Evolutionary conservation across 1,140 invertebrate species (phyloP), one percentile per base, ranked within the genome.

Genomic region (Tetranychus urticae): DNA sequence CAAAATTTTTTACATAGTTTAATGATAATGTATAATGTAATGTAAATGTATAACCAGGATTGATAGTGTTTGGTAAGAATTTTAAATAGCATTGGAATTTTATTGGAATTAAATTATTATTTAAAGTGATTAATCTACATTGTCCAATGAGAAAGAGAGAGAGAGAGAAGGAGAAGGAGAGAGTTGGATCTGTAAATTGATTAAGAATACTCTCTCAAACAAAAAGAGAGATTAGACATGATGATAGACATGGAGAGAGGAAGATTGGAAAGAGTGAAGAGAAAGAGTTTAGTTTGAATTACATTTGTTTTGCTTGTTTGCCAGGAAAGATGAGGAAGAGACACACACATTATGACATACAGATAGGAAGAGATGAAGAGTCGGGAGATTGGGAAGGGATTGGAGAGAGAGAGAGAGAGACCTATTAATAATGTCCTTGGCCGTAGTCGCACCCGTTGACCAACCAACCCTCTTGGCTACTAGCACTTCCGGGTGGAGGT

Each of bases 401-500:
- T 12, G 23, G 55, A 56, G 37, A 35, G 31, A 56, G 37, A 56
- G 31, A 56, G 55, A 56, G 34, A 36, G 55, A 39, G 12, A 45
- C 31, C 31, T 14, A 57, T 14, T 39, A 8, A 23, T 35, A 57
- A 36, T 48, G 14, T 58, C 61, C 62, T 58, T 63, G 62, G 46
- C 59, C 50, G 63, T 71, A 74, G 64, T 73, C 75, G 36, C 72
- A 68, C 70, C 86, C 85, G 70, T 86, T 87, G 62, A 84, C 82
- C 64, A 82, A 89, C 78, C 88, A 86, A 67, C 83, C 84, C 72
- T 89, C 87, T 72, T 88, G 85, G 2, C 74, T 72, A 62, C 83
- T 80, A 47, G 64, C 68, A 45, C 61, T 65, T 35, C 67, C 68
- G 13, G 86, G 86, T 68, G 86, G 86, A 64, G 86, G 86, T 59